These are phyloP conservation scores for Caranx melampygus DNA, from an alignment of 2,113 vertebrate genomes.

Conservation along the genomic window DNA sequence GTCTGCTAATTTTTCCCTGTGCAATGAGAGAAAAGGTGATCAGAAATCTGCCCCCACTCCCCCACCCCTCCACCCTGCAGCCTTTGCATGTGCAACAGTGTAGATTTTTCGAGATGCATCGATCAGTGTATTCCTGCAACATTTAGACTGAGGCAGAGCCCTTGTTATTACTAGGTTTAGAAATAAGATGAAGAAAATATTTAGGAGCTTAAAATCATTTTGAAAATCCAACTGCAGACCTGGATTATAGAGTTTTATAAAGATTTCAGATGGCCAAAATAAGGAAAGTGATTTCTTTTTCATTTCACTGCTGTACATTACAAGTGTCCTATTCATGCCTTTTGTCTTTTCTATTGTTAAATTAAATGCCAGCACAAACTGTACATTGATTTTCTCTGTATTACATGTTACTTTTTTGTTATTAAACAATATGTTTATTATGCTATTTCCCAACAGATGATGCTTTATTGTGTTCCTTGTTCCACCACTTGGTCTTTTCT, in stretches of 20 bases:
- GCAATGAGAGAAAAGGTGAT: conserved; percentile 11
- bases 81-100: conserved; percentile 41
- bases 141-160: conserved; percentile 8
- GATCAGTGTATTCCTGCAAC: conserved; percentile 7
- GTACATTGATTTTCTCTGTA: conserved; percentile 65
- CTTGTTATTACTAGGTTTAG: conserved; percentile 15
- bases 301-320: conserved; percentile 31
- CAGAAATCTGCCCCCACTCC: neutral
- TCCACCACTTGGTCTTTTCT: neutral
- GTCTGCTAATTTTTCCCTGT: conserved; percentile 23
- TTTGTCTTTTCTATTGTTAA: conserved; percentile 70
- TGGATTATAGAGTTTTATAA: conserved; percentile 15
- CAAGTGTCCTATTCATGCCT: conserved; percentile 72
- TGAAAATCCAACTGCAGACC: neutral
- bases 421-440: conserved; percentile 56
- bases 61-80: neutral
- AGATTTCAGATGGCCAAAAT: conserved; percentile 63
- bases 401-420: conserved; percentile 76
- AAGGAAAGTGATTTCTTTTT: neutral
- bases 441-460: conserved; percentile 46
- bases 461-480: conserved; percentile 5
- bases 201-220: conserved; percentile 12
- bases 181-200: conserved; percentile 11
- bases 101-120: conserved; percentile 31
- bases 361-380: conserved; percentile 67